phyloP scores from a whole-genome alignment of 2,113 vertebrate species.

The Syngnathoides biaculeatus region DNA sequence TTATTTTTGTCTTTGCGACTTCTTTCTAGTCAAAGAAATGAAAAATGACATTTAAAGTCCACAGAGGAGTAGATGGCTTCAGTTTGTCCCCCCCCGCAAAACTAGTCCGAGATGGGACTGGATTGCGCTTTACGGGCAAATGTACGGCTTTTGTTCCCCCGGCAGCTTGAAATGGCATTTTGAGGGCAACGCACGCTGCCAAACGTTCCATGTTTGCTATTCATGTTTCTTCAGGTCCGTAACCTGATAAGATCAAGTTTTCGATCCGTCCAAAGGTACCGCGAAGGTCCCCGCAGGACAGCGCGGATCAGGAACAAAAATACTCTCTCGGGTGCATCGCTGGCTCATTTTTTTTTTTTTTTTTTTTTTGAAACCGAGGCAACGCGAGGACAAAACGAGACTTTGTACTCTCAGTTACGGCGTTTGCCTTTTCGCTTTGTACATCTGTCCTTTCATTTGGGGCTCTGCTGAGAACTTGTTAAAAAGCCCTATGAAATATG shows the following conservation, averaged over 20 bases:
- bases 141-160: neutral
- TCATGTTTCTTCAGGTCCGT: neutral
- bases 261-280: neutral
- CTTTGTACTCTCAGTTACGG: constrained; percentile 30
- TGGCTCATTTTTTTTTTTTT: neutral
- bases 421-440: constrained; percentile 47
- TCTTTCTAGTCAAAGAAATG: neutral
- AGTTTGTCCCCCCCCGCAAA: neutral
- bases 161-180: neutral
- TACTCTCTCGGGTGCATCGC: neutral
- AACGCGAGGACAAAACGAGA: neutral
- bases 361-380: neutral
- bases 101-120: no score
- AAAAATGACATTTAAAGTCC: no score
- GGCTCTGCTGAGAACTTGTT: constrained; percentile 65
- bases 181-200: neutral
- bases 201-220: neutral
- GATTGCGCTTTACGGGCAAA: no score
- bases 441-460: constrained; percentile 67
- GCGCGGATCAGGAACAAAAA: neutral
- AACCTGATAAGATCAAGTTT: neutral
- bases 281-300: neutral
- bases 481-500: constrained; percentile 71
- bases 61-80: neutral
- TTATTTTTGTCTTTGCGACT: neutral